Evolutionary conservation across 2,888 invertebrate species (phyloP), one percentile per base, ranked within the genome.

Genomic region (Drosophila cracens): DNA sequence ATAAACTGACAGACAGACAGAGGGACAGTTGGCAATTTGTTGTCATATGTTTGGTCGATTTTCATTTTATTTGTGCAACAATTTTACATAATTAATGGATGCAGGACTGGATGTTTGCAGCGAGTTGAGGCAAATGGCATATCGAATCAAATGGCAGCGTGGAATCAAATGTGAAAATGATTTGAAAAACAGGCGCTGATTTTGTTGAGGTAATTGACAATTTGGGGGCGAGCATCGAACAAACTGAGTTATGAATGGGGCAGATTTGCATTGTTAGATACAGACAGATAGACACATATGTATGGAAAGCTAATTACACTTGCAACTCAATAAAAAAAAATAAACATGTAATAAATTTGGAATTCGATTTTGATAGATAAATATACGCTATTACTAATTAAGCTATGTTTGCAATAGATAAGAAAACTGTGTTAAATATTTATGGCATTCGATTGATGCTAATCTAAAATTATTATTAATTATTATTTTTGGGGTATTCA

Each of bases 41-140:
- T 89, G 84, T 81, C 82, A 83, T 72, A 81, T 83, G 82, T 81
- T 85, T 71, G 83, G 73, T 70, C 72, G 74, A 83, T 81, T 89
- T 76, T 76, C 74, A 46, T 74, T 83, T 87, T 85, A 83, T 83
- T 83, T 87, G 85, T 61, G 54, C 53, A 68, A 70, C 64, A 89
- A 85, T 66, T 89, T 79, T 82, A 67, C 80, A 80, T 89, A 89
- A 87, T 89, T 87, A 86, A 86, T 81, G 82, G 69, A 58, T 7
- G 21, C 46, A 16, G 16, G 46, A 8, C 34, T 36, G 36, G 4
- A n/a, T 11, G 10, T 10, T 11, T n/a, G n/a, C 59, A 57, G n/a
- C 3, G 29, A 27, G 38, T 11, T 2, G n/a, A 21, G 18, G 18
- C 8, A 13, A 36, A 18, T 5, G 8, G 13, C 29, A 21, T 29